Base-by-base conservation (phyloP, 92 coral and sea anemone genomes). In the Siderastrea radians region DNA sequence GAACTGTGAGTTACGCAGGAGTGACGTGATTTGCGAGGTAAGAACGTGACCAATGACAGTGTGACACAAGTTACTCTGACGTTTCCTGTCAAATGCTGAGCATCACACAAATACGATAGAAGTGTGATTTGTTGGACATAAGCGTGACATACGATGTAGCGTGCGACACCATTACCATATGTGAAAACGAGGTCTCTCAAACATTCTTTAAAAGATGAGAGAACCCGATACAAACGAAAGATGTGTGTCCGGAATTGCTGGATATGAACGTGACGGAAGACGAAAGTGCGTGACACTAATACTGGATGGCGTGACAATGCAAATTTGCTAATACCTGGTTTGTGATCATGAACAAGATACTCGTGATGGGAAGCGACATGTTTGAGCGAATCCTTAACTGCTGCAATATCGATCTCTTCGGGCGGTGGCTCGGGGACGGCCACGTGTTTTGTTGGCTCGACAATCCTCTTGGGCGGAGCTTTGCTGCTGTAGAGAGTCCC, bases 401-500 rank as follows among this genome's bases (percentile, higher is more conserved):
- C 87, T 6, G 38, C 53, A 58, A 58, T 17, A 62, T 83, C 87
- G 7, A 62, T 17, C 5, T 72, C 87, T 70, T 61, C 58, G 47
- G 61, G 50, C 60, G 67, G 60, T 6, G 76, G 17, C 15, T 80
- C 85, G 26, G 51, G 4, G 43, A 44, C 19, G 7, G 9, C 66
- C 75, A 52, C 60, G 48, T 82, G 79, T 15, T 61, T 82, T 14
- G 94, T 70, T 1, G 77, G 83, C 51, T 95, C 98, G 6, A 96
- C 84, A 15, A 97, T 95, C 79, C 80, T 93, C 79, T 91, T 94
- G 49, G 97, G 97, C 6, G 99, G 98, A 64, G 88, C 90, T 49
- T 95, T 95, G 59, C 97, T 95, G 76, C 85, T 90, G 79, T 97
- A 97, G 1, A 97, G 81, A 65, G 91, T 97, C 16, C 92, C 95